Evolutionary conservation across 2,113 vertebrate species (phyloP).

Genomic region (Pygoscelis adeliae): DNA sequence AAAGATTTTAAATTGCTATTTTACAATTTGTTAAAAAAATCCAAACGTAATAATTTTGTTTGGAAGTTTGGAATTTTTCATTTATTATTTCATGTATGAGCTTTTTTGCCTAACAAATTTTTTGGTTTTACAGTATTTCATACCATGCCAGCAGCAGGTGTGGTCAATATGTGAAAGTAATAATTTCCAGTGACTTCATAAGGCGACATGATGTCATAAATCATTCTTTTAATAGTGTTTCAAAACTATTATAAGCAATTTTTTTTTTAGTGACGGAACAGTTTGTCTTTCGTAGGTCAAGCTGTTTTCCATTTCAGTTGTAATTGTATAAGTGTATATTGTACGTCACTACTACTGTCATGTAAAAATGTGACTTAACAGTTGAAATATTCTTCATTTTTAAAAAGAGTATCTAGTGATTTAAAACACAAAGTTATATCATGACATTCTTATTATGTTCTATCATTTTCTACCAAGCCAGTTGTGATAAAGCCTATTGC

Average conservation of each 20-base stretch:
- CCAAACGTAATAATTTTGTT: neutral
- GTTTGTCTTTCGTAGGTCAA: neutral
- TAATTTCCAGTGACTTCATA: neutral
- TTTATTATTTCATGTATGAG: neutral
- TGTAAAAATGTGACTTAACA: neutral
- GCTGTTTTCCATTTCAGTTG: neutral
- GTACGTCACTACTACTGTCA: neutral
- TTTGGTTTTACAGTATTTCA: neutral
- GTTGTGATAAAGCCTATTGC: neutral
- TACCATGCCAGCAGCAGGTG: neutral
- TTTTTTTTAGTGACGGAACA: neutral
- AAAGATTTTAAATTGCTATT: neutral
- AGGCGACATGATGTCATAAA: neutral
- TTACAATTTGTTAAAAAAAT: neutral
- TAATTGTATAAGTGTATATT: neutral
- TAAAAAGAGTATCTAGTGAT: neutral
- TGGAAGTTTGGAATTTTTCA: neutral
- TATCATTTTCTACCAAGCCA: neutral
- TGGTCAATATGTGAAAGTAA: constrained; percentile 9
- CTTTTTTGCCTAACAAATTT: neutral
- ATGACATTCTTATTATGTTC: neutral
- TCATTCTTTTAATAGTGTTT: neutral
- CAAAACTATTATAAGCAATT: neutral
- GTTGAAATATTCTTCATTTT: constrained; percentile 2
- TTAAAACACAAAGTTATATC: neutral